Evolutionary conservation across 2,888 invertebrate species (phyloP).

Genomic region (Chymomyza amoena): DNA sequence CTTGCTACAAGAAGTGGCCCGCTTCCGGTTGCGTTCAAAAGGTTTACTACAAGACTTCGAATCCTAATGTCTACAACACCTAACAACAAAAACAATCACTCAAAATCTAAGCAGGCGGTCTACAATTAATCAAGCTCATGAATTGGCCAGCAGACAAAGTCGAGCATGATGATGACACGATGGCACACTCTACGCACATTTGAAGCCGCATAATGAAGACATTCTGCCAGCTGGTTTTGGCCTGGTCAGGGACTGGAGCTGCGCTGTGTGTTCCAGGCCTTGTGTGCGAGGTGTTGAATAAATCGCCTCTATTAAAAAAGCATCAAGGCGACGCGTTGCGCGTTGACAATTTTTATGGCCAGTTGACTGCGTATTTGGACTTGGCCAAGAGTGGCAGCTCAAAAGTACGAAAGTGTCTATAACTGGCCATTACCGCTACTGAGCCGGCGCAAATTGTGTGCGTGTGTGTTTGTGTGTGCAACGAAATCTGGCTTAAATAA

Average conservation of each 20-base stretch:
- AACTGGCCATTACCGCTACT: neutral
- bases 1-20: neutral
- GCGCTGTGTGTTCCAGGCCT: neutral
- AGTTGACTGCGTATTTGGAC: constrained; percentile 59
- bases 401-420: neutral
- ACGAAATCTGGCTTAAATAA: constrained; percentile 49
- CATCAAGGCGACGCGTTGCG: constrained; percentile 37
- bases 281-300: constrained; percentile 43
- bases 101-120: constrained; percentile 22
- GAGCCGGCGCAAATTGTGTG: neutral
- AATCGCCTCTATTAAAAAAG: constrained; percentile 65
- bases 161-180: constrained; percentile 29
- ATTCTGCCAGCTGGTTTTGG: constrained; percentile 27
- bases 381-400: neutral
- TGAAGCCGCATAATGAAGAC: constrained; percentile 46
- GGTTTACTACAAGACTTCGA: constrained; percentile 30
- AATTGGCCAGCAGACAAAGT: constrained; percentile 37
- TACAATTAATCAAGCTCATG: constrained; percentile 56
- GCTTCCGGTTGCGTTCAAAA: neutral
- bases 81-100: constrained; percentile 10
- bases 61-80: constrained; percentile 30
- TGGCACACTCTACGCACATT: constrained; percentile 14
- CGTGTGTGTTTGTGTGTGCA: neutral
- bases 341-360: constrained; percentile 68
- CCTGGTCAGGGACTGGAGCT: neutral